phyloP scores from a whole-genome alignment of 2,888 invertebrate genomes.

The Athetis lepigone region DNA sequence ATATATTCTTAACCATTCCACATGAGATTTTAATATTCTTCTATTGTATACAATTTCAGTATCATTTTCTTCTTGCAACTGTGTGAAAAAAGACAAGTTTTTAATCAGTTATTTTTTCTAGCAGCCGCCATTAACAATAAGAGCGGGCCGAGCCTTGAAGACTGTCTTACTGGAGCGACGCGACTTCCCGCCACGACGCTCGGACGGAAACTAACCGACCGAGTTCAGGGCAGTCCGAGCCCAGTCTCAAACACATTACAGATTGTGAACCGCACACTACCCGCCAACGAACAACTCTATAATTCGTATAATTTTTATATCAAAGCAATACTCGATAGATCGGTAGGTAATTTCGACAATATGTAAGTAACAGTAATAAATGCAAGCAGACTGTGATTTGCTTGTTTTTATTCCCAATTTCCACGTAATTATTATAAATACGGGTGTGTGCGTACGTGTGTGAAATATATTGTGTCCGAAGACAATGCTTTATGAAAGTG shows the following conservation, averaged over 20 bases:
- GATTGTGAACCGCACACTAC: constrained; percentile 71
- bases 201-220: constrained; percentile 36
- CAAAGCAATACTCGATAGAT: constrained; percentile 63
- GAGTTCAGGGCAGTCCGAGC: constrained; percentile 55
- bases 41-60: constrained; percentile 29
- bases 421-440: constrained; percentile 75
- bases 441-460: constrained; percentile 79
- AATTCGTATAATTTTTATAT: constrained; percentile 51
- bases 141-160: constrained; percentile 81
- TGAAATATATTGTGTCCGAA: constrained; percentile 81
- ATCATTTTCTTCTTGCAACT: constrained; percentile 41
- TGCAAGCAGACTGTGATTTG: constrained; percentile 78
- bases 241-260: constrained; percentile 69
- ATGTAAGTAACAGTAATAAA: constrained; percentile 70
- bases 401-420: constrained; percentile 79
- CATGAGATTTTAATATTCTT: background rate
- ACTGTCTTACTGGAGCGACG: constrained; percentile 72
- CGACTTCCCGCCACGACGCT: constrained; percentile 55
- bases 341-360: constrained; percentile 55
- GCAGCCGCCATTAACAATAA: constrained; percentile 88
- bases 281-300: constrained; percentile 53
- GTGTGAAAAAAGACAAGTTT: background rate
- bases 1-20: constrained; percentile 26
- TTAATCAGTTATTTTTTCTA: constrained; percentile 60
- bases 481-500: constrained; percentile 77